These are phyloP conservation scores for Oasisia sp. DNA, from an alignment of 2,888 invertebrate species.

Conservation along the genomic window DNA sequence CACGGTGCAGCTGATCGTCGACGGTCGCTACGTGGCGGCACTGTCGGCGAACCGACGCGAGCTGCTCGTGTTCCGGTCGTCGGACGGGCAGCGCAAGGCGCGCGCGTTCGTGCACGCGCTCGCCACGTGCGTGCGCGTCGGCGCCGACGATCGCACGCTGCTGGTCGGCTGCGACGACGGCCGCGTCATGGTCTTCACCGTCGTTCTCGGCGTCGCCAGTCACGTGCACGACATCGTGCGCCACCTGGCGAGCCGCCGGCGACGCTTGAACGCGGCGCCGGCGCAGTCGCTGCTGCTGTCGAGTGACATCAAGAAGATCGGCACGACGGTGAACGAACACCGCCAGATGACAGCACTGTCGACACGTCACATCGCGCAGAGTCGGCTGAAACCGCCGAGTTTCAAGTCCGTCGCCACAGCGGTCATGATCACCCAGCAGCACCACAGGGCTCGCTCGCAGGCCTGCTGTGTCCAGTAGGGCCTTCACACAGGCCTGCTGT, in stretches of 20 bases:
- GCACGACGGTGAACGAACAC: conserved; percentile 6
- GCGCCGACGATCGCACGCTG: conserved; percentile 53
- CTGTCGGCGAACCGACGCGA: conserved; percentile 45
- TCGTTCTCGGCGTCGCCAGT: conserved; percentile 51
- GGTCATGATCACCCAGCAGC: not conserved
- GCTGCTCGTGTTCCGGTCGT: conserved; percentile 47
- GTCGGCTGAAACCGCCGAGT: conserved; percentile 4
- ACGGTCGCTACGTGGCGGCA: conserved; percentile 52
- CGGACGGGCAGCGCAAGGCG: conserved; percentile 41
- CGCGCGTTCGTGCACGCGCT: conserved; percentile 51
- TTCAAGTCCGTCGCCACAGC: not conserved
- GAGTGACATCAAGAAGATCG: not conserved
- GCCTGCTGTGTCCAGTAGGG: not conserved
- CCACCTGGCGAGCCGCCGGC: conserved; percentile 45
- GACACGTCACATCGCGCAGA: not conserved
- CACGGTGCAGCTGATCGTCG: conserved; percentile 43
- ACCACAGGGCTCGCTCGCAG: not conserved
- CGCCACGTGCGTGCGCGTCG: conserved; percentile 49
- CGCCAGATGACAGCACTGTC: conserved; percentile 17
- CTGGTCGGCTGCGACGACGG: conserved; percentile 58
- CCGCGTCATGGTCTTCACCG: conserved; percentile 51
- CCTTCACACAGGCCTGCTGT: too few relatives aligned
- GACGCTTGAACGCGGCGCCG: conserved; percentile 19
- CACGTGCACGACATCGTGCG: conserved; percentile 50
- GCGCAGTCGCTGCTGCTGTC: conserved; percentile 8